Conservation (phyloP, 2,888 invertebrate species). For the Odontothrips loti region DNA sequence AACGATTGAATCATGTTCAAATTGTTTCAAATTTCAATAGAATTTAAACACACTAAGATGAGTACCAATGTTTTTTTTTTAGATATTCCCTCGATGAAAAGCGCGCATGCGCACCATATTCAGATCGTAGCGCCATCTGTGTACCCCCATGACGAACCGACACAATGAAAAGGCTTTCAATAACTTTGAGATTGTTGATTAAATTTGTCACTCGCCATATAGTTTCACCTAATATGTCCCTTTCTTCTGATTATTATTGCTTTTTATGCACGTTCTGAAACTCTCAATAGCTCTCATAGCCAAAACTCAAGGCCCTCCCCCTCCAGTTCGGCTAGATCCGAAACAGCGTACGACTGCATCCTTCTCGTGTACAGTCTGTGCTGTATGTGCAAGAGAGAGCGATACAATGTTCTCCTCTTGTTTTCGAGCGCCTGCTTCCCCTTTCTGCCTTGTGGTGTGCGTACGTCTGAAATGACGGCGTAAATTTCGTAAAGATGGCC, state of each 20-base stretch:
- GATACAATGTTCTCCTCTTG: neutral
- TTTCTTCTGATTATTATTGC: too few relatives aligned
- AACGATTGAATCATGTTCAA: too few relatives aligned
- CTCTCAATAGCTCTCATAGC: neutral
- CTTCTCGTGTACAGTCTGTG: neutral
- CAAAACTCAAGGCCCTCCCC: neutral
- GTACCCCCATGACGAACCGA: too few relatives aligned
- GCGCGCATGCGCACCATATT: too few relatives aligned
- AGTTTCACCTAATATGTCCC: neutral
- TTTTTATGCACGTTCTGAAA: neutral
- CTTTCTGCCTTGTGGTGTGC: neutral
- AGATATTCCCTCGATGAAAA: too few relatives aligned
- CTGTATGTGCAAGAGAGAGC: neutral
- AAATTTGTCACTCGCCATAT: too few relatives aligned
- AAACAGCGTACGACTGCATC: neutral
- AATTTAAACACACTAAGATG: too few relatives aligned
- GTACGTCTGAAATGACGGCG: conserved; percentile 12
- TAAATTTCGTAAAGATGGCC: conserved; percentile 18
- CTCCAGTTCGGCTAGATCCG: neutral
- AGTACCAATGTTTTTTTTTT: too few relatives aligned
- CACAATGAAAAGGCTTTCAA: too few relatives aligned
- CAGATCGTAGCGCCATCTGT: too few relatives aligned
- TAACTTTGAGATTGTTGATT: too few relatives aligned
- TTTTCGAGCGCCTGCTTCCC: neutral
- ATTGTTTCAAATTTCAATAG: too few relatives aligned